Evolutionary conservation across 35 echinoderm and acorn worm genomes (phyloP).

Genomic region (Ophioderma brevispina): DNA sequence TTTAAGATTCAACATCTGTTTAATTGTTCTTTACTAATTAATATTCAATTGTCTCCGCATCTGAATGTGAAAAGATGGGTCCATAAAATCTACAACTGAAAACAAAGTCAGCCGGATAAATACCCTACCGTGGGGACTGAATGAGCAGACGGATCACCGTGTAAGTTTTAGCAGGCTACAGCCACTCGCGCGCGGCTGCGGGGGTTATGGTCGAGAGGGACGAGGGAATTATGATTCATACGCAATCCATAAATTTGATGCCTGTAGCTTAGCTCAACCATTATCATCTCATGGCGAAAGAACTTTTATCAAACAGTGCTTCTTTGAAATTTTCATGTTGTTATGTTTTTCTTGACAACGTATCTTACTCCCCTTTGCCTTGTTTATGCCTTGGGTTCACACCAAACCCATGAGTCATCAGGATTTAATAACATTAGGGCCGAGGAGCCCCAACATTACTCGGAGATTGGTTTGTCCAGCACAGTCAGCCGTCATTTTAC

Average conservation of each 20-base stretch:
- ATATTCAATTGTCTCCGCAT: too few species aligned
- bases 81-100: too few species aligned
- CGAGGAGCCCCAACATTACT: slow-evolving; percentile 14
- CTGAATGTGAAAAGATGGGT: too few species aligned
- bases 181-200: too few species aligned
- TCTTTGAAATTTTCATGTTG: slow-evolving; percentile 20
- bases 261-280: background rate
- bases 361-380: slow-evolving; percentile 16
- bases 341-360: slow-evolving; percentile 32
- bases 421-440: slow-evolving; percentile 18
- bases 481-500: slow-evolving; percentile 43
- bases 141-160: too few species aligned
- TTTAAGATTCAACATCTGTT: too few species aligned
- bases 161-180: too few species aligned
- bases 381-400: background rate
- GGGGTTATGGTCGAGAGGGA: too few species aligned
- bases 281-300: slow-evolving; percentile 26
- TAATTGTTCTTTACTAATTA: too few species aligned
- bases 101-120: too few species aligned
- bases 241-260: slow-evolving; percentile 13
- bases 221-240: slow-evolving; percentile 15
- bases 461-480: background rate
- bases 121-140: too few species aligned
- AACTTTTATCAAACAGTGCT: slow-evolving; percentile 12
- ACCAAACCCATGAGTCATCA: background rate